Percentiles rank a stretch among this genome's conserved stretches.
Evolutionary conservation across 1,140 invertebrate genomes (phyloP).

Genomic region (Megalonaias nervosa): DNA sequence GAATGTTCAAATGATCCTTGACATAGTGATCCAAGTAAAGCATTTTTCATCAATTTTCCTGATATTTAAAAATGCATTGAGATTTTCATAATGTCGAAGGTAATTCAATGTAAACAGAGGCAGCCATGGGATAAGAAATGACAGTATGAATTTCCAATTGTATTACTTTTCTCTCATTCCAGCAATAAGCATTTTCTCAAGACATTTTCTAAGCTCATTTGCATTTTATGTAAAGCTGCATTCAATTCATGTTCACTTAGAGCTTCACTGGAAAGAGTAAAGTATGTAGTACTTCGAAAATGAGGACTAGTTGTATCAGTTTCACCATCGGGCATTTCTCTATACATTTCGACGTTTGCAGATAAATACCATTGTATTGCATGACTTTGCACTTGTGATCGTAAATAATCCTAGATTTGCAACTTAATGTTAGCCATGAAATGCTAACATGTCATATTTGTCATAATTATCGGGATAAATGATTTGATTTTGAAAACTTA

Average conservation of each 20-base stretch:
- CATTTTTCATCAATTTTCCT: conserved; percentile 34
- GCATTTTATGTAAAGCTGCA: conserved; percentile 31
- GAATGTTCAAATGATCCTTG: conserved; percentile 17
- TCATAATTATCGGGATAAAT: no score
- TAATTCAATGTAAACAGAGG: conserved; percentile 22
- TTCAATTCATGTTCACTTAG: conserved; percentile 23
- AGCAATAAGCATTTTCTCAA: conserved; percentile 21
- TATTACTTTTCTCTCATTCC: conserved; percentile 12
- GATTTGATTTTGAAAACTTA: no score
- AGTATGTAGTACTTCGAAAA: conserved; percentile 19
- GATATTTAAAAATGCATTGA: conserved; percentile 16
- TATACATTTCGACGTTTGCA: conserved; percentile 22
- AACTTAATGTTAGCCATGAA: neutral
- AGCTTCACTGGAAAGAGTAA: conserved; percentile 6
- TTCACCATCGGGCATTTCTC: conserved; percentile 10
- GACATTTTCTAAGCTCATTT: conserved; percentile 23
- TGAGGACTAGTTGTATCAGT: conserved; percentile 7
- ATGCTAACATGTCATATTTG: no score
- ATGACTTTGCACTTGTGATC: conserved; percentile 3
- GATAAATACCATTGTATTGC: conserved; percentile 27
- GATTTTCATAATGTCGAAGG: conserved; percentile 9
- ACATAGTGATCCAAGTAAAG: conserved; percentile 30
- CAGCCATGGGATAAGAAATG: conserved; percentile 11
- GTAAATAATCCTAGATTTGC: conserved; percentile 14
- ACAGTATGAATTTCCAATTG: conserved; percentile 14